Conservation (phyloP, 2,113 vertebrate species). For the Gymnogyps californianus region DNA sequence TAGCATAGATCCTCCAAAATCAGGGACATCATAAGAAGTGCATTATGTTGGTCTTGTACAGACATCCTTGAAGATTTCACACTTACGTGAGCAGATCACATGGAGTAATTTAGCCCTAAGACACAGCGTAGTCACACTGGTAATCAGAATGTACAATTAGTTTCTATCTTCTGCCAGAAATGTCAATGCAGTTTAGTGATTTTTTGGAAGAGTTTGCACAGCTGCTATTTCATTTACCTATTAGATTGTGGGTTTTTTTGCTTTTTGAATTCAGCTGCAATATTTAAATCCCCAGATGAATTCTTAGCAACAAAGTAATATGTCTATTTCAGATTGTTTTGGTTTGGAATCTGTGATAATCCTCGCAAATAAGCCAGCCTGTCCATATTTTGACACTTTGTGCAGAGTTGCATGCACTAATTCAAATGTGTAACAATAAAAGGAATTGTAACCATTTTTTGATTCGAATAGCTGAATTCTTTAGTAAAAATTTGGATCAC, state of each 20-base stretch:
- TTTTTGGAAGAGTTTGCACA: background rate
- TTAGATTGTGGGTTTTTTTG: background rate
- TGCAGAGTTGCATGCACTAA: background rate
- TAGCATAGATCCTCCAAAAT: background rate
- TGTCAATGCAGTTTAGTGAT: background rate
- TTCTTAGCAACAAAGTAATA: background rate
- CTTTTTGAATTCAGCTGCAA: background rate
- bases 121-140: background rate
- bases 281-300: background rate
- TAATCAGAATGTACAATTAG: slow-evolving; percentile 7
- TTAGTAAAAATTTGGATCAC: background rate
- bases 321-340: background rate
- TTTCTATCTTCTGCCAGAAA: slow-evolving; percentile 16
- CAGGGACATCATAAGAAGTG: background rate
- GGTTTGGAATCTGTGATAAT: background rate
- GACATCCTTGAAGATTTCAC: background rate
- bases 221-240: background rate
- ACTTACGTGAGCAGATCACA: background rate
- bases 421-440: background rate
- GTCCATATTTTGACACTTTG: background rate
- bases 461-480: background rate
- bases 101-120: slow-evolving; percentile 1
- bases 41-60: background rate
- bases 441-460: background rate
- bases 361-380: background rate